Evolutionary conservation across 2,888 invertebrate genomes (phyloP).

Genomic region (Stramonita haemastoma): DNA sequence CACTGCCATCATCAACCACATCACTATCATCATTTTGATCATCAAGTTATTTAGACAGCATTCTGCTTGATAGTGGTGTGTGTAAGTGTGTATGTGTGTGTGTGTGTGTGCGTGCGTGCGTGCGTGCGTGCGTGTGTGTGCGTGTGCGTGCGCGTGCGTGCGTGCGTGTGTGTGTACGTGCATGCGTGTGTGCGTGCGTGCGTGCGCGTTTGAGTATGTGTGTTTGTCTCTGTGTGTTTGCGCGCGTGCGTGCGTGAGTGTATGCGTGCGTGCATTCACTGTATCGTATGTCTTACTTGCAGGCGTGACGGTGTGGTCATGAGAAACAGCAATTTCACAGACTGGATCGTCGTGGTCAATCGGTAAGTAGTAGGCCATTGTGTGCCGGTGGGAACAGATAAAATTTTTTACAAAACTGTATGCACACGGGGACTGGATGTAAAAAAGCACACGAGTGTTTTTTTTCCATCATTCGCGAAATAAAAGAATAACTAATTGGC

Average conservation of each 20-base stretch:
- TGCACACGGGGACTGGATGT: too few species aligned
- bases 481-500: background rate
- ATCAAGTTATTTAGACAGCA: too few species aligned
- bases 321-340: constrained; percentile 61
- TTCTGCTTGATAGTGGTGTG: background rate
- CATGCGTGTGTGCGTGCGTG: background rate
- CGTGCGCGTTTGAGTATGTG: constrained; percentile 17
- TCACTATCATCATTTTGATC: too few species aligned
- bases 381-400: too few species aligned
- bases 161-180: background rate
- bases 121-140: background rate
- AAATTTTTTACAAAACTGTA: too few species aligned
- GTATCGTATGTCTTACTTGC: constrained; percentile 14
- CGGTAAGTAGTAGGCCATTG: constrained; percentile 53
- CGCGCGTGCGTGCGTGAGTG: background rate
- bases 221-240: background rate
- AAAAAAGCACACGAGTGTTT: too few species aligned
- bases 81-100: background rate
- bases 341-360: constrained; percentile 68
- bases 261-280: background rate
- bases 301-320: constrained; percentile 62
- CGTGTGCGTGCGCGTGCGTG: background rate
- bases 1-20: too few species aligned
- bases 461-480: background rate
- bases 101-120: background rate